Conservation (phyloP, 64 coral and sea anemone species). For the Porites lutea region DNA sequence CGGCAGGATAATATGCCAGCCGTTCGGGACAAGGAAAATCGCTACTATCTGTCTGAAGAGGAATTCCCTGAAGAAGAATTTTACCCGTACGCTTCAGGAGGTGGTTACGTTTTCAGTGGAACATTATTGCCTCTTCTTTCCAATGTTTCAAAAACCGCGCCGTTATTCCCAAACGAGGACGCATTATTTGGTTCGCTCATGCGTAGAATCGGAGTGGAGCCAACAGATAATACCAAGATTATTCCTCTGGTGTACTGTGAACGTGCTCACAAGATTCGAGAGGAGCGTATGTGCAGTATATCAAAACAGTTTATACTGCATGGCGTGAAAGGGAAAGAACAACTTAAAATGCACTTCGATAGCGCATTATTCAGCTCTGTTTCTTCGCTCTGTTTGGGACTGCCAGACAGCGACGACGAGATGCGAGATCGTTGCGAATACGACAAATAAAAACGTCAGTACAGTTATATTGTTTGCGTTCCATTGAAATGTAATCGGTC, state of each 20-base stretch:
- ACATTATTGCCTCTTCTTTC: conserved; percentile 45
- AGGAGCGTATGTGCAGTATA: conserved; percentile 43
- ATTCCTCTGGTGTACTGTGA: conserved; percentile 47
- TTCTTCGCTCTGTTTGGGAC: conserved; percentile 27
- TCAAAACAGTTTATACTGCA: conserved; percentile 66
- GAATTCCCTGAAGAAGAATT: conserved; percentile 9
- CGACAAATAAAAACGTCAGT: too few relatives aligned
- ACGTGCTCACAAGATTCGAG: not conserved
- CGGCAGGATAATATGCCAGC: not conserved
- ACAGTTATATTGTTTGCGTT: too few relatives aligned
- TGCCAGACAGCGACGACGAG: not conserved
- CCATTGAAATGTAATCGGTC: too few relatives aligned
- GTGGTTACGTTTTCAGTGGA: conserved; percentile 67
- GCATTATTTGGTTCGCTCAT: conserved; percentile 64
- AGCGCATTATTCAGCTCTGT: conserved; percentile 24
- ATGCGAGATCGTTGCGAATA: not conserved
- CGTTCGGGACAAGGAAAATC: conserved; percentile 20
- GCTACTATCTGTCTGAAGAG: conserved; percentile 53
- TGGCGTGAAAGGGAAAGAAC: conserved; percentile 11
- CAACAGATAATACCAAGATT: conserved; percentile 50
- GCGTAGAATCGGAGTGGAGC: conserved; percentile 23
- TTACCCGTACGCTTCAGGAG: conserved; percentile 59
- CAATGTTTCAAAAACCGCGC: conserved; percentile 23
- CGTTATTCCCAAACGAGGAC: conserved; percentile 69
- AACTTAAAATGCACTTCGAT: conserved; percentile 65